Conservation (phyloP, 2,113 vertebrate genomes). For the Sturnira hondurensis region DNA sequence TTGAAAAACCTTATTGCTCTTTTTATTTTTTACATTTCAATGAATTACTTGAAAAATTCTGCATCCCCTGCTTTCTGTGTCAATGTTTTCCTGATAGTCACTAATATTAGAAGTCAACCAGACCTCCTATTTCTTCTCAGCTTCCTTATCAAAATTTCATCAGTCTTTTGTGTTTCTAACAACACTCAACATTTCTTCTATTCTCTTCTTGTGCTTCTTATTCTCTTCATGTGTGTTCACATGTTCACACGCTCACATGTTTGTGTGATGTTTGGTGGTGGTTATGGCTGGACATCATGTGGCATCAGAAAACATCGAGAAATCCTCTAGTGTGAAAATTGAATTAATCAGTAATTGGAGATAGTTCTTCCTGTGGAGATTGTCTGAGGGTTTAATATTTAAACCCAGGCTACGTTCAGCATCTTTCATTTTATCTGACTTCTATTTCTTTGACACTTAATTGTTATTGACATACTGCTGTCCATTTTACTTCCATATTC, state of each 20-base stretch:
- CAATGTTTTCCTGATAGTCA: not conserved
- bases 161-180: not conserved
- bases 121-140: not conserved
- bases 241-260: no score
- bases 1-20: not conserved
- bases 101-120: not conserved
- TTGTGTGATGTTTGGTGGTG: rapidly evolving
- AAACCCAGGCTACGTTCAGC: not conserved
- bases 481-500: not conserved
- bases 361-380: not conserved
- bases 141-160: not conserved
- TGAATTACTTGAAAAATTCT: not conserved
- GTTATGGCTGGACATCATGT: rapidly evolving
- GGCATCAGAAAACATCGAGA: not conserved
- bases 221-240: rapidly evolving
- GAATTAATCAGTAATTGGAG: not conserved
- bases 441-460: slow-evolving; percentile 10
- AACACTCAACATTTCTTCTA: not conserved
- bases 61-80: not conserved
- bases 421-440: slow-evolving; percentile 41
- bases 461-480: not conserved
- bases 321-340: not conserved
- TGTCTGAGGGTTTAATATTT: not conserved
- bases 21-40: not conserved
- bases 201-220: not conserved